Evolutionary conservation across 2,888 invertebrate genomes (phyloP).

Genomic region (Pristionchus maxplancki): DNA sequence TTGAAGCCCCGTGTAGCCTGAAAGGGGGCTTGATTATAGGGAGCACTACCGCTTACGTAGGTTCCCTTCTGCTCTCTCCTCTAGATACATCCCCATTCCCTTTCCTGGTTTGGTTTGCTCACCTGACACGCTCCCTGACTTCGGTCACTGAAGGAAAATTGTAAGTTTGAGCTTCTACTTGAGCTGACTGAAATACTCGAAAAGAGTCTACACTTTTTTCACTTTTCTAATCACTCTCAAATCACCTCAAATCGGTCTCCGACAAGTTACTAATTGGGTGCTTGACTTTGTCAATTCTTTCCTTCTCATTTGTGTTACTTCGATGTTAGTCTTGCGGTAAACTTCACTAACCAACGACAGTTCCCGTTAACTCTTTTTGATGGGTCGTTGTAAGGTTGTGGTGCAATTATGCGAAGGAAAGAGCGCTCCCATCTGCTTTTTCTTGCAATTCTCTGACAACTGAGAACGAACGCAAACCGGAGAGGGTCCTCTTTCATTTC

Average conservation of each 20-base stretch:
- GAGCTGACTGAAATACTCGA: no score
- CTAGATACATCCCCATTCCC: not conserved
- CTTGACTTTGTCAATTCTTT: no score
- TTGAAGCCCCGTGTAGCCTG: not conserved
- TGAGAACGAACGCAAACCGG: not conserved
- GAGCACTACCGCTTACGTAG: not conserved
- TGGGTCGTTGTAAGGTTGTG: not conserved
- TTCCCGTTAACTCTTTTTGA: not conserved
- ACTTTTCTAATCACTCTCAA: no score
- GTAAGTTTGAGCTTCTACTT: not conserved
- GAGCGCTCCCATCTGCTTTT: not conserved
- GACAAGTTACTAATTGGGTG: no score
- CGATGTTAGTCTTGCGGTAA: no score
- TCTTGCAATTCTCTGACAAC: not conserved
- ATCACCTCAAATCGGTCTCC: no score
- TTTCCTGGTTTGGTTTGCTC: constrained; percentile 16
- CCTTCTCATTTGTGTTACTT: no score
- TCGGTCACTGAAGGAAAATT: not conserved
- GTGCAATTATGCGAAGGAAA: not conserved
- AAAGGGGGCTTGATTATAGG: constrained; percentile 18
- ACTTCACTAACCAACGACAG: not conserved
- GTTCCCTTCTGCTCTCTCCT: not conserved
- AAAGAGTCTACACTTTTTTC: no score
- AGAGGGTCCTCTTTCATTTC: not conserved
- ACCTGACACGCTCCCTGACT: not conserved